phyloP scores from a whole-genome alignment of 2,113 vertebrate species.

The Nothoprocta pentlandii region DNA sequence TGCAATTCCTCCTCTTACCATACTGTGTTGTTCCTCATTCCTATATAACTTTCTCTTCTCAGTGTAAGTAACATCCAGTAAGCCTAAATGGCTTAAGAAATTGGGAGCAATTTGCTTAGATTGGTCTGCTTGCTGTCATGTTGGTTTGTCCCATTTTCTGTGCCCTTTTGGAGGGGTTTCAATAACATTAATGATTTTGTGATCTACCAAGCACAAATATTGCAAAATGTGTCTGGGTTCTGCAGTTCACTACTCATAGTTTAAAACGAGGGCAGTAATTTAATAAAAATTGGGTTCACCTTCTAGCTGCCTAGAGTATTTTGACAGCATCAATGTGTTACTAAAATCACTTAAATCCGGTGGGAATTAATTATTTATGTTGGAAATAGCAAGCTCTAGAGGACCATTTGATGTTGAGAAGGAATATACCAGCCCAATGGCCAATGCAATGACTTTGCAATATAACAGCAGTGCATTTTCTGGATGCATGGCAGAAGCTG shows the following conservation, averaged over 20 bases:
- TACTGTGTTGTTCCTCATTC: neutral
- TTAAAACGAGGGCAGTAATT: slow-evolving; percentile 18
- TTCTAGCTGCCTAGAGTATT: neutral
- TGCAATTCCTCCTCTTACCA: neutral
- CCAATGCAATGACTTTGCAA: neutral
- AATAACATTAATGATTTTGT: neutral
- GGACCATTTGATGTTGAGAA: neutral
- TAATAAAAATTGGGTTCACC: neutral
- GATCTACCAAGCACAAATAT: neutral
- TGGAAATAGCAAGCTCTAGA: neutral
- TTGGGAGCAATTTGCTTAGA: neutral
- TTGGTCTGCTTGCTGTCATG: neutral
- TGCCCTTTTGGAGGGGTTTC: neutral
- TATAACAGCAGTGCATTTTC: neutral
- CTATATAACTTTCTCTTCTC: neutral
- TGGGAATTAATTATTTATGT: slow-evolving; percentile 8
- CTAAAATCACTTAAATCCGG: neutral
- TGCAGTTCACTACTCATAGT: neutral
- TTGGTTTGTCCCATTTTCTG: neutral
- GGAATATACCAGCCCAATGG: neutral
- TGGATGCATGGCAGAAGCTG: neutral
- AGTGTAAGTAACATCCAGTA: neutral
- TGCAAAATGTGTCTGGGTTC: neutral
- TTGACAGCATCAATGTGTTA: neutral
- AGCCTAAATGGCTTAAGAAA: neutral